A percentile compares a stretch with the other conserved stretches of the same genome.
Evolutionary conservation across 2,797 vertebrate species (phyloP).

Genomic region (Neosilurus hyrtlii): DNA sequence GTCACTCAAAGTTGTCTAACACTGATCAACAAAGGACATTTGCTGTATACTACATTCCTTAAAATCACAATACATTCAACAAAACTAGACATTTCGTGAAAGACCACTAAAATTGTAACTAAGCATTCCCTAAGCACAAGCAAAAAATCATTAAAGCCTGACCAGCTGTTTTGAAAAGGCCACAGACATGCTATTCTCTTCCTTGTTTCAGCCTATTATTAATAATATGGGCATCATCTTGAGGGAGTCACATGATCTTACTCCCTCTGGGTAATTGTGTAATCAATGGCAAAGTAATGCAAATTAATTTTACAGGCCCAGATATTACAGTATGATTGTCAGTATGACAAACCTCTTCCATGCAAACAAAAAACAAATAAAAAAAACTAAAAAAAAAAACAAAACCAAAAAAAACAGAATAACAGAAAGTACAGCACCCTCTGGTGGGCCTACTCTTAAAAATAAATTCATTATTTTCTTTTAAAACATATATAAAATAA

Average conservation of each 20-base stretch:
- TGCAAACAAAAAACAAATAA: too few relatives aligned
- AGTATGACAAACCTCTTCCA: neutral
- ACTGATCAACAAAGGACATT: neutral
- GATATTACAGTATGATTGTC: conserved; percentile 12
- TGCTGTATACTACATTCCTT: neutral
- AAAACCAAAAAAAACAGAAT: too few relatives aligned
- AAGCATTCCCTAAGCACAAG: neutral
- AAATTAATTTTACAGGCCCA: conserved; percentile 14
- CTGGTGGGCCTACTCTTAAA: too few relatives aligned
- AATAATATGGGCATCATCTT: neutral
- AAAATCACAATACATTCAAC: neutral
- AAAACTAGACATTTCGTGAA: neutral
- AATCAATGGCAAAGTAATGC: conserved; percentile 10
- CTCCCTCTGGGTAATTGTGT: conserved; percentile 5
- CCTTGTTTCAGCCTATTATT: neutral
- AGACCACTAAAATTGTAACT: neutral
- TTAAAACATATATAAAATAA: too few relatives aligned
- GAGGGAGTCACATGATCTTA: conserved; percentile 17
- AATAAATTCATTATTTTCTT: too few relatives aligned
- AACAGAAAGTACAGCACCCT: too few relatives aligned
- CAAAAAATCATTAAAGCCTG: neutral
- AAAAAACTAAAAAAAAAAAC: too few relatives aligned
- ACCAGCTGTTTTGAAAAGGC: neutral
- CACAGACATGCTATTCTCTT: neutral
- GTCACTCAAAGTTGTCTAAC: neutral